A percentile compares a stretch with the other conserved stretches of the same genome.
Evolutionary conservation across 2,888 invertebrate genomes (phyloP).

Genomic region (Argyresthia albistria): DNA sequence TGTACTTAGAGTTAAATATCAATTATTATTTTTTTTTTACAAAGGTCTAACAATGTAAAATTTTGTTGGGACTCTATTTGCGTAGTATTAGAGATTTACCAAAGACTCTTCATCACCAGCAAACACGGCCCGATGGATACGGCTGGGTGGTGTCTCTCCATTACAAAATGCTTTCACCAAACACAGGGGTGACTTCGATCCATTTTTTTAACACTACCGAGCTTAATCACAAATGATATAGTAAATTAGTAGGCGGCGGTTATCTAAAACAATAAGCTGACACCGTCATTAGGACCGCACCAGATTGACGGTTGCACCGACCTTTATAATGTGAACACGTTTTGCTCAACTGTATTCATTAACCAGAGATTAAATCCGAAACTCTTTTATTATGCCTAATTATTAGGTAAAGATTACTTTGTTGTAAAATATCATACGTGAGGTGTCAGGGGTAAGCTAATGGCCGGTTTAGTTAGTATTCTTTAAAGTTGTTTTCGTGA

Average conservation of each 20-base stretch:
- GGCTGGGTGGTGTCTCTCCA: slow-evolving; percentile 7
- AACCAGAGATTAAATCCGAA: slow-evolving; percentile 19
- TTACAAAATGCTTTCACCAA: slow-evolving; percentile 48
- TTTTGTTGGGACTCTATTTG: too few relatives aligned
- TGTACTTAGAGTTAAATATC: too few relatives aligned
- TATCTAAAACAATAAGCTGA: slow-evolving; percentile 66
- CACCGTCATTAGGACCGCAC: slow-evolving; percentile 46
- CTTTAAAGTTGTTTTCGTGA: not conserved
- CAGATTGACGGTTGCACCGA: slow-evolving; percentile 33
- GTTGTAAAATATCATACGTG: slow-evolving; percentile 3
- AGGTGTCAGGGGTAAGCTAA: slow-evolving; percentile 1
- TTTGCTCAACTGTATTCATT: slow-evolving; percentile 40
- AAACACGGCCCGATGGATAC: too few relatives aligned
- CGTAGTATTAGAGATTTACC: too few relatives aligned
- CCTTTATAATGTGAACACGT: slow-evolving; percentile 61
- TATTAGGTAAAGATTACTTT: slow-evolving; percentile 2
- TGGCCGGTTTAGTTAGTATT: not conserved
- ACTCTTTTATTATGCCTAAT: slow-evolving; percentile 4
- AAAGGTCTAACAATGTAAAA: too few relatives aligned
- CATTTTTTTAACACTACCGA: slow-evolving; percentile 38
- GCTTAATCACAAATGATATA: slow-evolving; percentile 58
- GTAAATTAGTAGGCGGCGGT: slow-evolving; percentile 61
- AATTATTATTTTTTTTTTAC: too few relatives aligned
- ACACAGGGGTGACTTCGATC: slow-evolving; percentile 50
- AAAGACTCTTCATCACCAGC: too few relatives aligned